phyloP scores from a whole-genome alignment of 2,797 vertebrate species.

The Onychomys arenicola region DNA sequence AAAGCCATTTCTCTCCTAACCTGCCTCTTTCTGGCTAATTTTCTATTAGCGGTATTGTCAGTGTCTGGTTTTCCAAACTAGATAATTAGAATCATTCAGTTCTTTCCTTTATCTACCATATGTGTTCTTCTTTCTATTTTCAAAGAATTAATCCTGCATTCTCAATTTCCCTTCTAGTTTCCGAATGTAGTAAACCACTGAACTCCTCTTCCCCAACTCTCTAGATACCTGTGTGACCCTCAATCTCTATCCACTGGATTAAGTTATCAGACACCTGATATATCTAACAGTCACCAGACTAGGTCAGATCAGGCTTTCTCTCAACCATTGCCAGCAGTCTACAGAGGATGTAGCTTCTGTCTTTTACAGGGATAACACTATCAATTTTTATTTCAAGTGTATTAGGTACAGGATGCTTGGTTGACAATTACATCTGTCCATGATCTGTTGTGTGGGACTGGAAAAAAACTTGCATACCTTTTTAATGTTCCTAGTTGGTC shows the following conservation, averaged over 20 bases:
- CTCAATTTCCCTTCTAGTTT: neutral
- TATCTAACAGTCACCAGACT: too few species aligned
- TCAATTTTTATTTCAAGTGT: neutral
- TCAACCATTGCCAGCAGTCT: too few species aligned
- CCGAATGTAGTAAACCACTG: neutral
- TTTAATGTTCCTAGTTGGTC: neutral
- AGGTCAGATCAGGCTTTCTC: too few species aligned
- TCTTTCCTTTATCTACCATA: neutral
- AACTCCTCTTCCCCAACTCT: rapidly evolving
- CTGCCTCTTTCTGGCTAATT: neutral
- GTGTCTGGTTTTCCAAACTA: neutral
- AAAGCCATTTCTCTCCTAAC: neutral
- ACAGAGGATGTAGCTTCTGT: too few species aligned
- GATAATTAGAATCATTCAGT: neutral
- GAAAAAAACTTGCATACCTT: neutral
- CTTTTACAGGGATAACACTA: neutral
- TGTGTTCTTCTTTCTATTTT: neutral
- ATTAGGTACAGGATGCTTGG: neutral
- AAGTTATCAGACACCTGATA: neutral
- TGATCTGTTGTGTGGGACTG: neutral
- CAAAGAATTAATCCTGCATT: neutral
- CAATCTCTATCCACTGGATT: neutral
- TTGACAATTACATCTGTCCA: neutral
- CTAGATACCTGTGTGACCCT: neutral
- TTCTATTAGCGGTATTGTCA: neutral